Evolutionary conservation across 1,140 invertebrate genomes (phyloP), one percentile per base, ranked within the genome.

Genomic region (Lineus longissimus): DNA sequence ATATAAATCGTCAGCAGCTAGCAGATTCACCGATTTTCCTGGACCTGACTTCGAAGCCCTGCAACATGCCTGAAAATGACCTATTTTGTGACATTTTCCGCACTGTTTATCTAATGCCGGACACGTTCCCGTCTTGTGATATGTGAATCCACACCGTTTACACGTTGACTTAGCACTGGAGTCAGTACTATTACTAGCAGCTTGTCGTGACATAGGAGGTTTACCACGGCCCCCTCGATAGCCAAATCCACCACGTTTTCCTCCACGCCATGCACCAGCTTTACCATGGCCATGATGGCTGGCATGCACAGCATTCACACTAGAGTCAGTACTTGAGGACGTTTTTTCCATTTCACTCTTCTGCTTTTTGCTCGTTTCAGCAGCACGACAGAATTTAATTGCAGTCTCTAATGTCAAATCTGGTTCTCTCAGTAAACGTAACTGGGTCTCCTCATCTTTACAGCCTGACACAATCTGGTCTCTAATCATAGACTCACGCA

Each of bases 391-490:
- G 17, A 33, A 47, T 13, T 43, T 29, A 2, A 63, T 58, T 2
- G 55, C 31, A 19, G 57, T 63, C 13, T 63, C 41, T 11, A 63
- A 23, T n/a, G 15, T 30, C 13, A 63, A 19, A 43, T 54, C 55
- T 22, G 55, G 11, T 15, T 63, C 62, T 41, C 62, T 30, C 1
- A 63, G 23, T 23, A 63, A 19, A n/a, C 62, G 22, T 41, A 54
- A 19, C 25, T 45, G 29, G 2, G 51, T 11, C 19, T 25, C 17
- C 36, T 30, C 2, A 23, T 45, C 27, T 11, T n/a, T 54, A 22
- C 40, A 33, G 6, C 63, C 63, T 54, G 41, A 36, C 4, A 64
- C 57, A 1, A 60, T 27, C 55, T 47, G 45, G 29, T 64, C 63
- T 1, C 57, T 9, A 40, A 64, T 55, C 30, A 59, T 15, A 17